phyloP scores from a whole-genome alignment of 2,797 vertebrate genomes.

The Carcharodon carcharias region DNA sequence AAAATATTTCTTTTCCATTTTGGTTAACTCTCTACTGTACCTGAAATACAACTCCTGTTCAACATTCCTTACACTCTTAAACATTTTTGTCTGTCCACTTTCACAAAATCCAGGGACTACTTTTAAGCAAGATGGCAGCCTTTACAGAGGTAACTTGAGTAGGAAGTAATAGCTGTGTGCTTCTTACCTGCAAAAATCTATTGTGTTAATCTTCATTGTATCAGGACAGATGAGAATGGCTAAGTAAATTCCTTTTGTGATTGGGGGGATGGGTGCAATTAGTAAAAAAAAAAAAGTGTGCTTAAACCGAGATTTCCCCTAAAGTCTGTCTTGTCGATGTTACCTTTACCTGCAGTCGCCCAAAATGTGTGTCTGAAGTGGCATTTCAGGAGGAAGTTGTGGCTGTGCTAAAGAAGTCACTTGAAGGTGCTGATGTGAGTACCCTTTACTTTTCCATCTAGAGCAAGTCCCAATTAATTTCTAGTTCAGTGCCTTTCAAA shows the following conservation, averaged over 20 bases:
- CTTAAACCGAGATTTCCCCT: neutral
- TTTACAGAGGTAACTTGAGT: neutral
- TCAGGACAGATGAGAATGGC: neutral
- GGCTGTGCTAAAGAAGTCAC: slow-evolving; percentile 84
- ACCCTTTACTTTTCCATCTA: slow-evolving; percentile 11
- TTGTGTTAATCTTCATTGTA: neutral
- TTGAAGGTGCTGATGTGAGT: slow-evolving; percentile 94
- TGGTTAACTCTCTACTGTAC: neutral
- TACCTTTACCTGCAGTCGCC: slow-evolving; percentile 63
- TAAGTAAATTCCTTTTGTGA: neutral
- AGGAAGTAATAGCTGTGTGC: too few relatives aligned
- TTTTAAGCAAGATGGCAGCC: neutral
- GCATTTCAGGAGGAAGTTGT: slow-evolving; percentile 97
- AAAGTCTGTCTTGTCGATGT: neutral
- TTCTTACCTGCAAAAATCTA: neutral
- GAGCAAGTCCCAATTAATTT: neutral
- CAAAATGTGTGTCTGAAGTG: slow-evolving; percentile 87
- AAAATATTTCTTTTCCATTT: neutral
- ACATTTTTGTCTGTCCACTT: neutral
- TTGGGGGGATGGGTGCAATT: neutral
- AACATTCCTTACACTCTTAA: neutral
- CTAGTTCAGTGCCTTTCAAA: rapidly evolving
- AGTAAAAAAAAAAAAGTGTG: neutral
- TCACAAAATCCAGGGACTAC: neutral
- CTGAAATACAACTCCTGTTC: neutral